These are phyloP conservation scores for Corvus hawaiiensis DNA, from an alignment of 2,113 vertebrate genomes.

Conservation along the genomic window DNA sequence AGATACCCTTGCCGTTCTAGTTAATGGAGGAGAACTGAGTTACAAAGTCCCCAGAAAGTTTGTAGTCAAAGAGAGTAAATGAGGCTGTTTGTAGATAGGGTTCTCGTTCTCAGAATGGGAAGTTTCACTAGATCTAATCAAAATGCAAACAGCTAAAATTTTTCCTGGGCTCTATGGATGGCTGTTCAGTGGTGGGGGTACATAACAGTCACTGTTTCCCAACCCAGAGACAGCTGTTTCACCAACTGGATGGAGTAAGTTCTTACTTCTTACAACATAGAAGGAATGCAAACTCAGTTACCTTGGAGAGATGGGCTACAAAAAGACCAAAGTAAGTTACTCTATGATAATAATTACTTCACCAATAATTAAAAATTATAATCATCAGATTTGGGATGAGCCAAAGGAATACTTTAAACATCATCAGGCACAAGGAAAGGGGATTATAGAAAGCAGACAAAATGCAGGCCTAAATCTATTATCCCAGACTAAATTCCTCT, in stretches of 20 bases:
- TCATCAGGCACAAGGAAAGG: background rate
- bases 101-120: background rate
- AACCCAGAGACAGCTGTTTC: background rate
- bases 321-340: constrained; percentile 10
- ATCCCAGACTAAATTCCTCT: background rate
- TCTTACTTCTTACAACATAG: background rate
- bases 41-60: background rate
- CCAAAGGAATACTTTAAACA: background rate
- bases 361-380: constrained; percentile 39
- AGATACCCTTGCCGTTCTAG: background rate
- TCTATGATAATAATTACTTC: background rate
- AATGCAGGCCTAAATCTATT: background rate
- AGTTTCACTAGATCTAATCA: background rate
- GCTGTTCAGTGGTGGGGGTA: background rate
- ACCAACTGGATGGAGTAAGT: background rate
- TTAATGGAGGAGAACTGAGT: background rate
- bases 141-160: background rate
- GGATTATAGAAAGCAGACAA: background rate
- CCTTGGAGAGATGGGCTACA: background rate
- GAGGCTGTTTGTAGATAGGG: background rate
- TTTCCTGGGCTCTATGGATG: background rate
- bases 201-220: background rate
- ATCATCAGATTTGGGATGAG: background rate
- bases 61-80: background rate
- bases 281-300: background rate